Base-by-base conservation (phyloP, 2,888 invertebrate genomes). In the Clepsis dumicolana region DNA sequence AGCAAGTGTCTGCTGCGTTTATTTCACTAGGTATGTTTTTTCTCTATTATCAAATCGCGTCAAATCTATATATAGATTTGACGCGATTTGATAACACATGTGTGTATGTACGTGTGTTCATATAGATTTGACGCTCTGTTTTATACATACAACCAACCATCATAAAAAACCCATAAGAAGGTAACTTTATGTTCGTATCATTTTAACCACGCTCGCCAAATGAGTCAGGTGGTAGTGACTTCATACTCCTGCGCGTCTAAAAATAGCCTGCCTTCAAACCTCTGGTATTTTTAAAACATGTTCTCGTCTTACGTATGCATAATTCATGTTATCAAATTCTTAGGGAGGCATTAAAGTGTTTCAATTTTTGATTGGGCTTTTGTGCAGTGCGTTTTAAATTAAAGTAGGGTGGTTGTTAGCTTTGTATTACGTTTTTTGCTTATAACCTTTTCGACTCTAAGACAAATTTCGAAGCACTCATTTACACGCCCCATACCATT, bases 241-340 rank as follows among this genome's bases (percentile, higher is more conserved):
- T 70, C 70, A 71, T 70, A 74, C 70, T 76, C 74, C 76, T 77
- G 74, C 65, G 71, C 38, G 38, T 76, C 82, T 83, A 83, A 77
- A 82, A 80, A 75, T 77, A 77, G 68, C 68, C 35, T 41, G 63
- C 70, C 70, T 72, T 64, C 70, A 72, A 73, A 74, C 53, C 72
- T 72, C 64, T 64, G 69, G 72, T 83, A 81, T 83, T 83, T 81
- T 80, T 56, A 78, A 75, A 77, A 74, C 77, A 73, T 73, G 76
- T 80, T 82, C 76, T 78, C 72, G 72, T 57, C 64, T 56, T 62
- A 32, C 50, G 67, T 16, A 48, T 44, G 25, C 18, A 32, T 60
- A 50, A 50, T 69, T 29, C 50, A 60, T 68, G 56, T 44, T 27
- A 27, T 52, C 52, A 52, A 29, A 32, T 64, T 50, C 2, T 14